Percentiles rank a stretch among this genome's conserved stretches.
These are phyloP conservation scores for Bubo scandiacus DNA, from an alignment of 2,113 vertebrate species.

Conservation along the genomic window DNA sequence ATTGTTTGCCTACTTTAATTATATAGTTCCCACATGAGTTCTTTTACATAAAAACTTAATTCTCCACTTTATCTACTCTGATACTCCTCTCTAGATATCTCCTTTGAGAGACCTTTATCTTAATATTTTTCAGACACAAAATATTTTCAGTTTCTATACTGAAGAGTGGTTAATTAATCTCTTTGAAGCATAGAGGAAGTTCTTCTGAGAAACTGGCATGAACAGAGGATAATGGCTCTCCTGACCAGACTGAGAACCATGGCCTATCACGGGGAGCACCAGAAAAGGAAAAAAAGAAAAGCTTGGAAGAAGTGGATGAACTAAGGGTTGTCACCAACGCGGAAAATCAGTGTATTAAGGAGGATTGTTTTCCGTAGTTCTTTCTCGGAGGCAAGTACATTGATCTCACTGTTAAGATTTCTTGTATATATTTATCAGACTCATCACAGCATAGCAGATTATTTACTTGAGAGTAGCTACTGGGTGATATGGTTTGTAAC, in stretches of 20 bases:
- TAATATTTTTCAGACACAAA: not conserved
- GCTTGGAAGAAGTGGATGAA: not conserved
- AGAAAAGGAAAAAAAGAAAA: not conserved
- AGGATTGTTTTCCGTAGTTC: not conserved
- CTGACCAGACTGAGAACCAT: not conserved
- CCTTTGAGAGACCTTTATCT: conserved; percentile 14
- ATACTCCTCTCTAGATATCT: not conserved
- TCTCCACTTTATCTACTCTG: conserved; percentile 34
- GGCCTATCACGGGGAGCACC: not conserved
- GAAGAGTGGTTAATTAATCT: not conserved
- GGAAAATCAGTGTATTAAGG: not conserved
- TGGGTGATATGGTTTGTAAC: not conserved
- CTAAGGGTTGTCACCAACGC: not conserved
- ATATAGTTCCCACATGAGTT: not conserved
- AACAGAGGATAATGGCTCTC: not conserved
- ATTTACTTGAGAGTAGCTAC: not conserved
- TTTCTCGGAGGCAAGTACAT: not conserved
- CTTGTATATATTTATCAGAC: not conserved
- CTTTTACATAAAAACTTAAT: conserved; percentile 52
- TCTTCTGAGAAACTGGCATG: not conserved
- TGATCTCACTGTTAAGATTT: not conserved
- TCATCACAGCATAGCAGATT: not conserved
- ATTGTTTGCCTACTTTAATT: conserved; percentile 30
- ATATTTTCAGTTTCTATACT: not conserved
- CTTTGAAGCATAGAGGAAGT: not conserved